Conservation (phyloP, 37 sponge, comb jelly and placozoan genomes). For the Amphimedon queenslandica region DNA sequence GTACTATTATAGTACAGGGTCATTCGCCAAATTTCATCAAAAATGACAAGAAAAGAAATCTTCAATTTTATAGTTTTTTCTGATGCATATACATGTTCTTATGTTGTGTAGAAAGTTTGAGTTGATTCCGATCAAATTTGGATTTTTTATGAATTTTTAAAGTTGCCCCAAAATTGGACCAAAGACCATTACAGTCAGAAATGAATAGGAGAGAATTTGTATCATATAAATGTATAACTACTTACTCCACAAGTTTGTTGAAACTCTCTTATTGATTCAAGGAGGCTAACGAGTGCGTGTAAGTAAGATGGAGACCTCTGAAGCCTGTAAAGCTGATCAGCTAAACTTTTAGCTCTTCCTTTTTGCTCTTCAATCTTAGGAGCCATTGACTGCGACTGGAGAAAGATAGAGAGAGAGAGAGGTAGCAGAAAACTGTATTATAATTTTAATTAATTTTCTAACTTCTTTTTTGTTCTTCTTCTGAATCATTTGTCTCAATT, state of each 20-base stretch:
- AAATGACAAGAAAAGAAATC: too few species aligned
- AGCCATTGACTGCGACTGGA: not conserved
- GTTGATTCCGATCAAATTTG: too few species aligned
- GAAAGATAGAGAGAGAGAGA: not conserved
- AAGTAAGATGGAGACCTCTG: not conserved
- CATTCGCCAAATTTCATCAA: too few species aligned
- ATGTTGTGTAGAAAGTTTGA: too few species aligned
- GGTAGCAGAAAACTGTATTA: not conserved
- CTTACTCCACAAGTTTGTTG: not conserved
- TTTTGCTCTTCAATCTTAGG: not conserved
- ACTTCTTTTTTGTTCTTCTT: constrained; percentile 46
- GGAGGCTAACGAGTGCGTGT: not conserved
- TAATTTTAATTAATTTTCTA: not conserved
- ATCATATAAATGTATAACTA: not conserved
- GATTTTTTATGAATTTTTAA: too few species aligned
- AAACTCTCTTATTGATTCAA: not conserved
- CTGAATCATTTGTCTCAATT: constrained; percentile 33
- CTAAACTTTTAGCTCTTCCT: not conserved
- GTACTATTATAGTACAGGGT: too few species aligned
- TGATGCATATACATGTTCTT: too few species aligned
- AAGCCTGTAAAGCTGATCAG: not conserved
- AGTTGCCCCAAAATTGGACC: too few species aligned
- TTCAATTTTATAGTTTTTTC: too few species aligned
- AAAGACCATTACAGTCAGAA: too few species aligned
- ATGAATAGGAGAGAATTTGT: too few species aligned